Base-by-base conservation (phyloP, 2,113 vertebrate species). In the Odobenus rosmarus region DNA sequence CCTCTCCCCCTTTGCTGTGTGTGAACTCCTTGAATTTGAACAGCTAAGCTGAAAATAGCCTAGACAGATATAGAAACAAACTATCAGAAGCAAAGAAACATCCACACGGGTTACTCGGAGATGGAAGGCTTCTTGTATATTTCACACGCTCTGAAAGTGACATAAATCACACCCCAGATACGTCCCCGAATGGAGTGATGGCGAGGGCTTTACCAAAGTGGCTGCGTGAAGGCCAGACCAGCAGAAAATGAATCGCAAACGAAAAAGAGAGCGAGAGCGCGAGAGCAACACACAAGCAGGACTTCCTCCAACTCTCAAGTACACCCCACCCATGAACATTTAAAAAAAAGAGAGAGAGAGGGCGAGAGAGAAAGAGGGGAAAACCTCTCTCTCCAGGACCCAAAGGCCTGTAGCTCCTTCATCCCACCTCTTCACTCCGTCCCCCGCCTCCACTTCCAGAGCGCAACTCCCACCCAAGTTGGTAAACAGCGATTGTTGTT, bases 221-320 rank as follows among this genome's bases (percentile, higher is more conserved):
- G 62, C 95, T 61, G 74, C 61, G 46, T 86, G 96, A 91, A 97
- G 97, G 95, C 98, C 96, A 87, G 92, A 61, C 62, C 61, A 24
- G 83, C 91, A 53, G 77, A 72, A 93, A 84, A 96, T 2, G 92
- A 71, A 76, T 79, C 55, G 92, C 81, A 39, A 80, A 92, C 81
- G 80, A 23, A 76, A 67, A 14, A 72, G n/a, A 62, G 84, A 81
- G 42, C 19, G 19, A 64, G 72, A 90, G 90, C 59, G 67, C 46
- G 72, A 49, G 82, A 93, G 71, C 88, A 67, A 74, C 61, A 84
- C 57, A 69, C 61, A 59, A 51, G 67, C 92, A 94, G 76, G 93
- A 98, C 97, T 98, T 97, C 96, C 97, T 97, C 93, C 96, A 98
- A 97, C 97, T 98, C 98, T 85, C 90, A 76, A 77, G 83, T 90